phyloP scores from a whole-genome alignment of 1,140 invertebrate species.

The Drosophila kikkawai region DNA sequence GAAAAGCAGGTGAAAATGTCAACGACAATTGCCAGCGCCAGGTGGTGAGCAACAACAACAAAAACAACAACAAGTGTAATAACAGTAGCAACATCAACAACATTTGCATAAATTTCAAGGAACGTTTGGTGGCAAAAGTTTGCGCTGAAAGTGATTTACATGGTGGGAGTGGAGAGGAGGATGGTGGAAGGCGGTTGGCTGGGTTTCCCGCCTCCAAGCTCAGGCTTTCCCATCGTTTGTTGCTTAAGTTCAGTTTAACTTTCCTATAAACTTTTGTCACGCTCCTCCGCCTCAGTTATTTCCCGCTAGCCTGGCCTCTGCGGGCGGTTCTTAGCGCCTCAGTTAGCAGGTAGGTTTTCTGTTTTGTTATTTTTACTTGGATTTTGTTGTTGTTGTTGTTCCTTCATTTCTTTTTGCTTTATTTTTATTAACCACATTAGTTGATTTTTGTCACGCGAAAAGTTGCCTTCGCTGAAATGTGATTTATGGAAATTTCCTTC shows the following conservation, averaged over 20 bases:
- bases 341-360: slow-evolving; percentile 30
- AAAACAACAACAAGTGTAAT: slow-evolving; percentile 32
- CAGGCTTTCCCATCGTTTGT: slow-evolving; percentile 61
- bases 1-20: slow-evolving; percentile 73
- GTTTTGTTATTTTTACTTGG: slow-evolving; percentile 22
- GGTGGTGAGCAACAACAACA: slow-evolving; percentile 22
- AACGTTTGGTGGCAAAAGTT: slow-evolving; percentile 75
- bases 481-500: slow-evolving; percentile 79
- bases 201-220: slow-evolving; percentile 11
- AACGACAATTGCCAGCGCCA: slow-evolving; percentile 72
- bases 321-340: slow-evolving; percentile 48
- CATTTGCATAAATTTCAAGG: slow-evolving; percentile 79
- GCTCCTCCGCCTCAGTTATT: slow-evolving; percentile 21
- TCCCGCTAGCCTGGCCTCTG: not conserved
- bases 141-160: slow-evolving; percentile 78
- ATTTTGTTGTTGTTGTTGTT: not conserved
- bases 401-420: slow-evolving; percentile 13
- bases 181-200: not conserved
- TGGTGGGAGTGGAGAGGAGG: slow-evolving; percentile 13
- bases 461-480: slow-evolving; percentile 65
- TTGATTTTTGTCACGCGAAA: slow-evolving; percentile 83
- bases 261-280: slow-evolving; percentile 77
- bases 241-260: slow-evolving; percentile 82
- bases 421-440: slow-evolving; percentile 82
- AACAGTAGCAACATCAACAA: slow-evolving; percentile 67